Evolutionary conservation across 92 coral and sea anemone genomes (phyloP).

Genomic region (Porites rus): DNA sequence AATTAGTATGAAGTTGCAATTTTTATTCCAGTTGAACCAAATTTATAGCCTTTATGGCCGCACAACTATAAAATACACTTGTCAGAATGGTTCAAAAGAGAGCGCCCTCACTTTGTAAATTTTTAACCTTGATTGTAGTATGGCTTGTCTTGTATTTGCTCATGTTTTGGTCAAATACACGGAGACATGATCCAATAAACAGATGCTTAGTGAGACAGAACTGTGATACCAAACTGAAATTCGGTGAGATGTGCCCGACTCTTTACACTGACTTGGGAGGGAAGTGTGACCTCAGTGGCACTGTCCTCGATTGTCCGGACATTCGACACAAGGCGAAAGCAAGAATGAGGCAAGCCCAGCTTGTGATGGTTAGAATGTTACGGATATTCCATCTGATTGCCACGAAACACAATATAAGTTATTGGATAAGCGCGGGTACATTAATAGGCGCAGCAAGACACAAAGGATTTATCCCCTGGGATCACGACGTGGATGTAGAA

Average conservation of each 20-base stretch:
- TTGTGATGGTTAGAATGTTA: slow-evolving; percentile 67
- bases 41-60: no score
- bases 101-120: not conserved
- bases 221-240: slow-evolving; percentile 12
- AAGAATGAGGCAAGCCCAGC: slow-evolving; percentile 51
- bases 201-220: not conserved
- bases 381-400: slow-evolving; percentile 65
- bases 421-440: slow-evolving; percentile 71
- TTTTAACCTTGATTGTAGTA: not conserved
- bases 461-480: slow-evolving; percentile 75
- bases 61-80: no score
- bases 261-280: slow-evolving; percentile 65
- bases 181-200: slow-evolving; percentile 14
- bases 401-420: slow-evolving; percentile 51
- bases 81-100: not conserved
- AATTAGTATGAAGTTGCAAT: no score
- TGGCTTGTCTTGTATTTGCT: not conserved
- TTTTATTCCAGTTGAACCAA: no score
- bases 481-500: slow-evolving; percentile 67
- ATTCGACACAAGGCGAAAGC: slow-evolving; percentile 53
- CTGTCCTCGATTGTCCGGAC: slow-evolving; percentile 58
- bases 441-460: slow-evolving; percentile 78
- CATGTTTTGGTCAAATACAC: not conserved
- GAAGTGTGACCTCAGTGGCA: slow-evolving; percentile 21
- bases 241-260: slow-evolving; percentile 74